A percentile compares a stretch with the other conserved stretches of the same genome.
Evolutionary conservation across 1,140 invertebrate species (phyloP).

Genomic region (Octopus bimaculoides): DNA sequence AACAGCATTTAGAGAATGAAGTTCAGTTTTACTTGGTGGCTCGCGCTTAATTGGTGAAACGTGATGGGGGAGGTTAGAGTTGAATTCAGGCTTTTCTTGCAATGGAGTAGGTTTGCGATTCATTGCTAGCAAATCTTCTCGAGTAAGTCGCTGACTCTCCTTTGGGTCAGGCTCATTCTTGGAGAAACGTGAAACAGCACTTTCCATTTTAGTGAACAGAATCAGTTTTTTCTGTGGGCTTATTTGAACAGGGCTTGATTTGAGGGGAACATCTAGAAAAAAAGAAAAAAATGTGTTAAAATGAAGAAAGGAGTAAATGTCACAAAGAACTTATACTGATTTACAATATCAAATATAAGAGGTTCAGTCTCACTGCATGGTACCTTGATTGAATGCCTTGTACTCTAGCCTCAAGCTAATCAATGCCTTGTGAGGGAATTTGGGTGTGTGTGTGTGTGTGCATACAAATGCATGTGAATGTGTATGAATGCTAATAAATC

Average conservation of each 20-base stretch:
- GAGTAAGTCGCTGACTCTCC: slow-evolving; percentile 17
- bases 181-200: neutral
- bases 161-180: neutral
- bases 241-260: neutral
- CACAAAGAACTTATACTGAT: too few relatives aligned
- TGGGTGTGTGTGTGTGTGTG: too few relatives aligned
- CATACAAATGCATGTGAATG: too few relatives aligned
- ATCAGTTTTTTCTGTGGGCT: neutral
- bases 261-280: neutral
- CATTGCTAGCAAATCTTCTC: slow-evolving; percentile 49
- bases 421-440: too few relatives aligned
- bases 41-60: slow-evolving; percentile 25
- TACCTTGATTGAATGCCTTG: too few relatives aligned
- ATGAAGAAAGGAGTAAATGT: too few relatives aligned
- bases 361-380: too few relatives aligned
- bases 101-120: slow-evolving; percentile 46
- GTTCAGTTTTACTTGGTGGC: slow-evolving; percentile 33
- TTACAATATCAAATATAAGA: too few relatives aligned
- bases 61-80: slow-evolving; percentile 18
- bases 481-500: too few relatives aligned
- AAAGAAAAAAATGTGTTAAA: neutral
- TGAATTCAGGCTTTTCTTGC: slow-evolving; percentile 24
- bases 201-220: neutral
- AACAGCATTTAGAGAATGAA: slow-evolving; percentile 44
- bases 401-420: too few relatives aligned